Conservation (phyloP, 1,140 invertebrate species). For the Aphelinus certus region DNA sequence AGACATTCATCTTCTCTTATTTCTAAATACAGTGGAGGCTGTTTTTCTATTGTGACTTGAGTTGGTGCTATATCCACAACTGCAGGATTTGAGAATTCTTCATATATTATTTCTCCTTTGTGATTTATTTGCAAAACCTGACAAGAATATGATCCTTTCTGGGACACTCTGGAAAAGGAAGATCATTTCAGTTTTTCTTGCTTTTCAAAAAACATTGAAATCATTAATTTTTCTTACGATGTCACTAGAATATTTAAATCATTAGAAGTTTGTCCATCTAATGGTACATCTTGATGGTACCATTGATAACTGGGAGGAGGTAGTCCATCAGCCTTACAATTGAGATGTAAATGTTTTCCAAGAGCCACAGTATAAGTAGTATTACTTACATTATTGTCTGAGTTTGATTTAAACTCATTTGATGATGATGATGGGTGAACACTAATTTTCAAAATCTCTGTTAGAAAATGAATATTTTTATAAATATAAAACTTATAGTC, state of each 20-base stretch:
- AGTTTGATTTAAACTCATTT: too few relatives aligned
- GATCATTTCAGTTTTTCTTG: too few relatives aligned
- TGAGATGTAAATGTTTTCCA: constrained; percentile 41
- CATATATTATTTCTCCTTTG: constrained; percentile 38
- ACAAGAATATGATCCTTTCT: constrained; percentile 54
- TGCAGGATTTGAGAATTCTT: constrained; percentile 42
- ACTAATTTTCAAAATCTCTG: too few relatives aligned
- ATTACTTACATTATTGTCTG: neutral
- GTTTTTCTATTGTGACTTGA: constrained; percentile 48
- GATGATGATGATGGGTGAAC: too few relatives aligned
- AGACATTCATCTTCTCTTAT: constrained; percentile 48
- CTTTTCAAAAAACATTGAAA: neutral
- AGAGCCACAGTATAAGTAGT: neutral
- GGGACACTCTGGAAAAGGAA: constrained; percentile 30
- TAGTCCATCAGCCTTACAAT: constrained; percentile 52
- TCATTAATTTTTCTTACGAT: constrained; percentile 12
- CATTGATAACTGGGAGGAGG: constrained; percentile 53
- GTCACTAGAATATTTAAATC: constrained; percentile 9
- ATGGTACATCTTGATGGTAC: constrained; percentile 46
- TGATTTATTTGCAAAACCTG: constrained; percentile 45
- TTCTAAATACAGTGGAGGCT: constrained; percentile 48
- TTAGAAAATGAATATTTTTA: neutral
- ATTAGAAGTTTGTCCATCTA: constrained; percentile 35
- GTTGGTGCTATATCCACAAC: constrained; percentile 45
- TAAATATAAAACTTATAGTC: constrained; percentile 5